phyloP scores from a whole-genome alignment of 2,888 invertebrate species.

The Cataglyphis cursor region DNA sequence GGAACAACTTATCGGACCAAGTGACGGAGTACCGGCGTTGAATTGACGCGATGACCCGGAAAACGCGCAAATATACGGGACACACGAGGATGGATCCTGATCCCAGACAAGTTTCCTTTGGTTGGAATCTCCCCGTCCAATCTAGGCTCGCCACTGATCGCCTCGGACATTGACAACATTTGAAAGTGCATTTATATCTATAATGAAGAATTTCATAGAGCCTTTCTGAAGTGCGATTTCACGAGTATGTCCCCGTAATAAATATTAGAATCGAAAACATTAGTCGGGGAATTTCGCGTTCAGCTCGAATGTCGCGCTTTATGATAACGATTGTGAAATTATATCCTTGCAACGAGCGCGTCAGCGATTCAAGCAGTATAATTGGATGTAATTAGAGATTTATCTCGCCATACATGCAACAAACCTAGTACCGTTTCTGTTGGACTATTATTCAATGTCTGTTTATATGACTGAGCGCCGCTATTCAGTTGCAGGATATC shows the following conservation, averaged over 20 bases:
- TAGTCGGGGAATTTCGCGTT: neutral
- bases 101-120: neutral
- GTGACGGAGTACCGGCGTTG: conserved; percentile 1
- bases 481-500: neutral
- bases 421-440: neutral
- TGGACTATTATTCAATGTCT: neutral
- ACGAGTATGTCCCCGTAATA: neutral
- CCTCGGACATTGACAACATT: neutral
- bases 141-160: neutral
- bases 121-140: neutral
- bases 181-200: neutral
- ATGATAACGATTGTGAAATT: neutral
- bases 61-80: neutral
- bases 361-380: neutral
- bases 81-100: neutral
- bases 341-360: neutral
- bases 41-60: conserved; percentile 29
- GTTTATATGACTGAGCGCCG: neutral
- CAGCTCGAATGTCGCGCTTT: neutral
- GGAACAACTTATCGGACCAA: conserved; percentile 16
- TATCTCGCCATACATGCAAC: neutral
- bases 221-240: neutral
- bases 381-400: conserved; percentile 27
- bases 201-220: neutral
- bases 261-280: neutral